Evolutionary conservation across 2,888 invertebrate genomes (phyloP), one percentile per base, ranked within the genome.

Genomic region (Phrixothrix hirtus): DNA sequence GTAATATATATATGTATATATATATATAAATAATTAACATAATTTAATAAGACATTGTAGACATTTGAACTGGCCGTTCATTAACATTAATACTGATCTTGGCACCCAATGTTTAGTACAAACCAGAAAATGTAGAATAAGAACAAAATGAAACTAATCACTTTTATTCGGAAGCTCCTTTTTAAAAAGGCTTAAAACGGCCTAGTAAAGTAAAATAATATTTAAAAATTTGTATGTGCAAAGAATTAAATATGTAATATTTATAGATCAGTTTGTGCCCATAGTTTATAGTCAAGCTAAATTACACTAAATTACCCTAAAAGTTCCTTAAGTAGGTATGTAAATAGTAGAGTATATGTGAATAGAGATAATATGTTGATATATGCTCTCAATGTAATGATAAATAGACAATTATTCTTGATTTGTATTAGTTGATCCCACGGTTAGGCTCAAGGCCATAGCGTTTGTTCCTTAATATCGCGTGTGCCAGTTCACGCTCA

Each of bases 371-470:
- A 71, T 68, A 67, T 62, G 62, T 69, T 61, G 69, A 70, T 71
- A 71, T 71, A 67, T 58, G 60, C 65, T 62, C 60, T 61, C 64
- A 68, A 67, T 66, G 63, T 67, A 68, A 70, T 62, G 63, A 68
- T 67, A 69, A 68, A 72, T 72, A 72, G 70, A 70, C 71, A 68
- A 67, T 67, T 68, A 70, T 73, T 67, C 73, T 75, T 75, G 75
- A 75, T 76, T 75, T 73, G 74, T 75, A 68, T 69, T 72, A 73
- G 71, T 77, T 77, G 77, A 76, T 77, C 77, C 77, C 77, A 75
- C 75, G 70, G 73, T 75, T 71, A 72, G 75, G 76, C 75, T 72
- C 73, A 62, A 63, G 69, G 74, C 75, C 74, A 67, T 70, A 71
- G 64, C 69, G 63, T 68, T 69, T 71, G 62, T 67, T 66, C 55